A percentile compares a stretch with the other conserved stretches of the same genome.
phyloP scores from a whole-genome alignment of 2,888 invertebrate species.

The Morpho achilles region DNA sequence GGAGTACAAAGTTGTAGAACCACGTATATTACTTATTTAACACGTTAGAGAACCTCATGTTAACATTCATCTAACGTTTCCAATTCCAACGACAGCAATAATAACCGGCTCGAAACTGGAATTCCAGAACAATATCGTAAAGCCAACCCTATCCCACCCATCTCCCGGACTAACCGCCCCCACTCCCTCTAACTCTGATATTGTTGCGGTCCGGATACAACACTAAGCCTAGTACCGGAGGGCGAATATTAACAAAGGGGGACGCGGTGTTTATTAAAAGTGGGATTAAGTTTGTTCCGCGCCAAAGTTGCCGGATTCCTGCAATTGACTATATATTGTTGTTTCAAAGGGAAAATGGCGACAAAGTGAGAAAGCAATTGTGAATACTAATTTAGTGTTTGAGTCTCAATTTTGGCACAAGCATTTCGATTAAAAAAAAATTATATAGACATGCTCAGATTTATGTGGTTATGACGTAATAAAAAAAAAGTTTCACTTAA shows the following conservation, averaged over 20 bases:
- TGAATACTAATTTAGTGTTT: too few species aligned
- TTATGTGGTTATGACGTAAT: too few species aligned
- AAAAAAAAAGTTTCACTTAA: too few species aligned
- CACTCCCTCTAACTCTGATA: conserved; percentile 32
- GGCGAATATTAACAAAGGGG: conserved; percentile 30
- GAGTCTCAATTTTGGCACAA: too few species aligned
- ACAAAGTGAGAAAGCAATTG: background rate
- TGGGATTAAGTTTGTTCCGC: conserved; percentile 40
- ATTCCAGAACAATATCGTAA: background rate
- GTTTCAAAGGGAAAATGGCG: conserved; percentile 9
- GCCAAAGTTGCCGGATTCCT: conserved; percentile 19
- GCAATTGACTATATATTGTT: conserved; percentile 22
- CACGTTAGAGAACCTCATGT: too few species aligned
- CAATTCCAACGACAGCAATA: too few species aligned
- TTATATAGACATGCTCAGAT: too few species aligned
- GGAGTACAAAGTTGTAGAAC: too few species aligned
- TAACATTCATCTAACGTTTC: too few species aligned
- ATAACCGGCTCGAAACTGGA: background rate
- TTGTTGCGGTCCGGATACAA: conserved; percentile 30
- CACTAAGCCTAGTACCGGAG: conserved; percentile 17
- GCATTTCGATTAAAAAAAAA: too few species aligned
- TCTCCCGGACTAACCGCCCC: background rate
- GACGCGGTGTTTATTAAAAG: conserved; percentile 42
- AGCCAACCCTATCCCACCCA: background rate
- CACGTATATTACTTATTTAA: too few species aligned